Evolutionary conservation across 2,888 invertebrate species (phyloP).

Genomic region (Brachyptera risi): DNA sequence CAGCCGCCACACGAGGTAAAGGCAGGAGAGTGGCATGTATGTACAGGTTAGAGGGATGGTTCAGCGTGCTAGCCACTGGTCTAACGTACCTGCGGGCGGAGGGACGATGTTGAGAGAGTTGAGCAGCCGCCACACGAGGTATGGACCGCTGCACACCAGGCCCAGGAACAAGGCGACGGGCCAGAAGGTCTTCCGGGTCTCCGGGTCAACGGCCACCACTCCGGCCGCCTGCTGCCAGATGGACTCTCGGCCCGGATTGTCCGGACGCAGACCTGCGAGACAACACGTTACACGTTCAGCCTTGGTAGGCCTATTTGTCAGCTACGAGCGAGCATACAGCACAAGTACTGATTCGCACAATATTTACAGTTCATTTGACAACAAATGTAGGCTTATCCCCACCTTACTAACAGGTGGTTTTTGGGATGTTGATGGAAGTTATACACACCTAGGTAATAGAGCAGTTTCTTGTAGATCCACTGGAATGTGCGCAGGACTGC

Average conservation of each 20-base stretch:
- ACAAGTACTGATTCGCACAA: background rate
- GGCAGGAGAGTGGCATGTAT: background rate
- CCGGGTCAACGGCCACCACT: conserved; percentile 30
- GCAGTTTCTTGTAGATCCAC: conserved; percentile 75
- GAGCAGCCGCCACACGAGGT: conserved; percentile 80
- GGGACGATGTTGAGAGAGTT: conserved; percentile 36
- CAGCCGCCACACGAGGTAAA: background rate
- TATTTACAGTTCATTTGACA: background rate
- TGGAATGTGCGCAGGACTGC: conserved; percentile 74
- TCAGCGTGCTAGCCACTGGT: background rate
- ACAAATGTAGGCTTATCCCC: conserved; percentile 10
- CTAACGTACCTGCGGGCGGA: background rate
- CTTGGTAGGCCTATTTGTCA: background rate
- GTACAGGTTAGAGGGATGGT: background rate
- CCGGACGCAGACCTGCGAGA: conserved; percentile 40
- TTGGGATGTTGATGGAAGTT: too few species aligned
- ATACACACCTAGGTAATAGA: conserved; percentile 65
- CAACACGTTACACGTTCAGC: conserved; percentile 14
- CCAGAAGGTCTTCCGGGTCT: conserved; percentile 60
- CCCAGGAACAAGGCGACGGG: conserved; percentile 86
- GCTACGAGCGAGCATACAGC: too few species aligned
- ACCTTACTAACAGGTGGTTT: background rate
- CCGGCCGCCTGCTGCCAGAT: conserved; percentile 48
- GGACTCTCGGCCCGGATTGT: conserved; percentile 41
- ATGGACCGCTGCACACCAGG: conserved; percentile 86